These are phyloP conservation scores for Drosophila aff. DNA, from an alignment of 1,140 invertebrate genomes.

Conservation along the genomic window DNA sequence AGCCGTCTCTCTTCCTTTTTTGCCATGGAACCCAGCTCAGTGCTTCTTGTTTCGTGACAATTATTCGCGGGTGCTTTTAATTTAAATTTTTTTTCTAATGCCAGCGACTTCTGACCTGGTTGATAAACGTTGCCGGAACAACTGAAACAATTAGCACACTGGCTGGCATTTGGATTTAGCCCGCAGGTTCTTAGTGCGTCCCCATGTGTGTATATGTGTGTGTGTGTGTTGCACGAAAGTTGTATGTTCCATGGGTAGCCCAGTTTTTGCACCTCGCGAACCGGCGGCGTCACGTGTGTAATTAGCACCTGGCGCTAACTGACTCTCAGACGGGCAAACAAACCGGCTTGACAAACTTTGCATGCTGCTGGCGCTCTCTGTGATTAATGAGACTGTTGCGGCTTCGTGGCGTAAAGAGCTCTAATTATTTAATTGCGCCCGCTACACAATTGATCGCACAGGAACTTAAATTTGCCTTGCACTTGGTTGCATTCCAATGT, in stretches of 20 bases:
- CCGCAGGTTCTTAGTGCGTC: conserved; percentile 23
- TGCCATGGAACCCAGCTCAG: conserved; percentile 9
- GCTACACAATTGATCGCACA: conserved; percentile 40
- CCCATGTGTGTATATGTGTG: background rate
- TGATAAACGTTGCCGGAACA: conserved; percentile 62
- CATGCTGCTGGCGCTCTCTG: conserved; percentile 42
- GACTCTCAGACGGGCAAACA: conserved; percentile 44
- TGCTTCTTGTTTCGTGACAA: conserved; percentile 41
- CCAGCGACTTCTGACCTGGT: conserved; percentile 47
- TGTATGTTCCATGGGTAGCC: conserved; percentile 38
- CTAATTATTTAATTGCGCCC: conserved; percentile 64
- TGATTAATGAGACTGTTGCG: conserved; percentile 66
- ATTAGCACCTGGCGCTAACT: conserved; percentile 70
- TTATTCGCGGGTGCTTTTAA: conserved; percentile 51
- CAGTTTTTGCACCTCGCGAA: conserved; percentile 49
- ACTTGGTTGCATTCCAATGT: background rate
- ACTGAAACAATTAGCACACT: conserved; percentile 74
- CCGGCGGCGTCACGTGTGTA: conserved; percentile 59
- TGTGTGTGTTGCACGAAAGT: conserved; percentile 28
- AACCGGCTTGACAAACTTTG: conserved; percentile 56
- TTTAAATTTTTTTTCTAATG: conserved; percentile 35
- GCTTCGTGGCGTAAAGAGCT: conserved; percentile 44
- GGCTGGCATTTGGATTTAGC: conserved; percentile 47
- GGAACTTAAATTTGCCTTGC: conserved; percentile 8
- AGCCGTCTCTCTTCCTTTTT: conserved; percentile 18